A percentile compares a stretch with the other conserved stretches of the same genome.
Evolutionary conservation across 2,888 invertebrate genomes (phyloP).

Genomic region (Elmis aenea): DNA sequence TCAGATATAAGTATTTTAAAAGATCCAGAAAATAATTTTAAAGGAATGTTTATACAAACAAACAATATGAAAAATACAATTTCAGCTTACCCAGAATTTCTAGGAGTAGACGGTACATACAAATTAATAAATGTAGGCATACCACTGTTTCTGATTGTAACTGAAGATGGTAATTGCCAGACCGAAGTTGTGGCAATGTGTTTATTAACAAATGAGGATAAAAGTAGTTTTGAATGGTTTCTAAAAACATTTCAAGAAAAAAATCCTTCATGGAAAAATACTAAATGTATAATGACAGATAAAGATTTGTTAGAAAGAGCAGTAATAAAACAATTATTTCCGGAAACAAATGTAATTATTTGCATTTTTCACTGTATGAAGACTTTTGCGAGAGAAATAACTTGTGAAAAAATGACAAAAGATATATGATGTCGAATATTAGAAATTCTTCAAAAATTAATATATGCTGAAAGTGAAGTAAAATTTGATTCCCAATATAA

Average conservation of each 20-base stretch:
- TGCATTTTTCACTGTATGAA: background rate
- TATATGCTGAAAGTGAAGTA: background rate
- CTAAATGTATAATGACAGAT: background rate
- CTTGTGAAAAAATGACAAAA: background rate
- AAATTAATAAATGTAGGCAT: conserved; percentile 1
- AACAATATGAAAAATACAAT: background rate
- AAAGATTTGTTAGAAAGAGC: background rate
- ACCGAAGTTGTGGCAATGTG: conserved; percentile 1
- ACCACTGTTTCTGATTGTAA: background rate
- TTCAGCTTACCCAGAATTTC: background rate
- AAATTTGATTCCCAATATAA: background rate
- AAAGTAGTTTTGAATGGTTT: background rate
- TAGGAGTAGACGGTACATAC: background rate
- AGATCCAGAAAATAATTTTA: too few relatives aligned
- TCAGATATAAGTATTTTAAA: background rate
- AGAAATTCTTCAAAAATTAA: background rate
- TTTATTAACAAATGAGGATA: background rate
- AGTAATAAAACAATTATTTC: background rate
- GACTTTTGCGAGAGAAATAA: background rate
- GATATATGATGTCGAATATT: background rate
- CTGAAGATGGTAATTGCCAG: conserved; percentile 1
- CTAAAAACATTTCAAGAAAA: background rate
- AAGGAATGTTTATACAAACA: background rate
- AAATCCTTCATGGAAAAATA: background rate
- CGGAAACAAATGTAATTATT: background rate